Percentiles rank a stretch among this genome's conserved stretches.
These are phyloP conservation scores for Struthidea cinerea DNA, from an alignment of 2,113 vertebrate species.

Conservation along the genomic window DNA sequence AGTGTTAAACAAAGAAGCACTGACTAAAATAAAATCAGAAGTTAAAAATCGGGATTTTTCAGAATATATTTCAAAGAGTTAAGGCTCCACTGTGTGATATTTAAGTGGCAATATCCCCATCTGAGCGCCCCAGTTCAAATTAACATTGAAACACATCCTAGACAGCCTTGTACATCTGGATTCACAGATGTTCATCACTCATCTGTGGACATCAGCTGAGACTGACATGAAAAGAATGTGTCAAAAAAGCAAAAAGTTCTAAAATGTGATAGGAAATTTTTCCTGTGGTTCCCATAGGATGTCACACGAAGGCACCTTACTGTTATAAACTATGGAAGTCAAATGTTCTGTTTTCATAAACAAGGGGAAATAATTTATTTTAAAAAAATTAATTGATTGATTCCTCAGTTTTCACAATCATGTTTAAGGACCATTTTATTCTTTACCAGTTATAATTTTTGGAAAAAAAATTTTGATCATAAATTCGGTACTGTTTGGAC, in stretches of 20 bases:
- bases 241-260: neutral
- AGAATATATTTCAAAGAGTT: neutral
- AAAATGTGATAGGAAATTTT: neutral
- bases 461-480: neutral
- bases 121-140: neutral
- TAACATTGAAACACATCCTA: neutral
- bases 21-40: neutral
- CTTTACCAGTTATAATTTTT: neutral
- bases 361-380: neutral
- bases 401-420: neutral
- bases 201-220: neutral
- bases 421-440: neutral
- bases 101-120: neutral
- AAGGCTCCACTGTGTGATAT: neutral
- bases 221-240: neutral
- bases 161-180: neutral
- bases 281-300: neutral
- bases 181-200: neutral
- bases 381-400: neutral
- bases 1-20: neutral
- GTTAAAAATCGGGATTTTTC: neutral
- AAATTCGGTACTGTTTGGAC: neutral
- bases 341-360: neutral
- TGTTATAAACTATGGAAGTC: neutral
- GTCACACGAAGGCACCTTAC: neutral